A percentile compares a stretch with the other conserved stretches of the same genome.
phyloP scores from a whole-genome alignment of 2,888 invertebrate genomes.

The Cancer borealis region DNA sequence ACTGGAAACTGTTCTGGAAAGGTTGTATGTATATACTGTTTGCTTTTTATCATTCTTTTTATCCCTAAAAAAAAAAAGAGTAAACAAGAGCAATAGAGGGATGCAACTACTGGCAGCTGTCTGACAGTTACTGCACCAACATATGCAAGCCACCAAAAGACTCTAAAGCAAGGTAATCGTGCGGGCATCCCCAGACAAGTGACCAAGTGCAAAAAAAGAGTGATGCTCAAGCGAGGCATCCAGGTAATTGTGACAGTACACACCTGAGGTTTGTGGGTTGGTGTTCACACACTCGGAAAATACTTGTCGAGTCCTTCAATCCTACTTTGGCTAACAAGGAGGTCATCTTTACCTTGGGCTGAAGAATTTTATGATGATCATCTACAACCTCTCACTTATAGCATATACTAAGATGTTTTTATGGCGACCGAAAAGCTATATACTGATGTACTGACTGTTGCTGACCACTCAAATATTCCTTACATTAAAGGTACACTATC shows the following conservation, averaged over 20 bases:
- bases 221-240: constrained; percentile 58
- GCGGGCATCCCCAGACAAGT: constrained; percentile 54
- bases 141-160: constrained; percentile 55
- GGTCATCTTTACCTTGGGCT: constrained; percentile 51
- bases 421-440: constrained; percentile 18
- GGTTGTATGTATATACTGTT: neutral
- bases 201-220: constrained; percentile 44
- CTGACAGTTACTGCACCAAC: constrained; percentile 38
- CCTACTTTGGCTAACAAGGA: constrained; percentile 45
- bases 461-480: neutral
- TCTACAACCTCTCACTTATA: constrained; percentile 56
- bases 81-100: constrained; percentile 34
- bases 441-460: constrained; percentile 1
- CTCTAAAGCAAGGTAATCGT: constrained; percentile 56
- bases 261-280: constrained; percentile 54
- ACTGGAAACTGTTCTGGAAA: neutral
- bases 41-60: neutral
- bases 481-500: neutral
- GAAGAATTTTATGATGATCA: constrained; percentile 44
- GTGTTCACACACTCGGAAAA: constrained; percentile 8
- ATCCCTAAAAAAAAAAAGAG: constrained; percentile 33
- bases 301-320: constrained; percentile 56
- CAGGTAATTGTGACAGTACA: constrained; percentile 56
- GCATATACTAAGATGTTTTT: constrained; percentile 18
- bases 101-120: constrained; percentile 48